These are phyloP conservation scores for Strigamia crassipes DNA, from an alignment of 2,888 invertebrate species.

Conservation along the genomic window DNA sequence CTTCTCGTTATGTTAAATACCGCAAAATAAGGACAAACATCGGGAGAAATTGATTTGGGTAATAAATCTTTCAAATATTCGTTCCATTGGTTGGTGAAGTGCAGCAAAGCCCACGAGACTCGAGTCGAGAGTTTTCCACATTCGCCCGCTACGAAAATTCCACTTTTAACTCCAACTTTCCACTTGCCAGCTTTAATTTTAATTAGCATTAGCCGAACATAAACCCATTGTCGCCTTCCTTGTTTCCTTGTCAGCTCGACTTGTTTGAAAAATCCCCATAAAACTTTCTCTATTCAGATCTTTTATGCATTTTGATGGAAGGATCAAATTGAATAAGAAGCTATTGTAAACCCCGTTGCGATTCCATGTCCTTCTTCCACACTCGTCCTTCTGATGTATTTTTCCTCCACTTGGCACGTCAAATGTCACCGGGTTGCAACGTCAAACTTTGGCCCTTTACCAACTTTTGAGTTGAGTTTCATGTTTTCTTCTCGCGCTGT, in stretches of 20 bases:
- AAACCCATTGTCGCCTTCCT: neutral
- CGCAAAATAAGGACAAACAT: too few relatives aligned
- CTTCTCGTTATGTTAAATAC: too few relatives aligned
- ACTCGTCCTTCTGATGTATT: neutral
- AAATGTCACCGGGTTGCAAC: slow-evolving; percentile 29
- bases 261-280: neutral
- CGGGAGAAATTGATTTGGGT: too few relatives aligned
- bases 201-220: too few relatives aligned
- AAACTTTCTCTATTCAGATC: slow-evolving; percentile 31
- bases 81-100: too few relatives aligned
- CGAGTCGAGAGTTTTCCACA: too few relatives aligned
- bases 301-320: slow-evolving; percentile 32
- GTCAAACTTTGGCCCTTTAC: slow-evolving; percentile 33
- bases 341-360: slow-evolving; percentile 20
- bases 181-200: too few relatives aligned
- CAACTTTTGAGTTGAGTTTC: slow-evolving; percentile 16
- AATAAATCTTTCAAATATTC: too few relatives aligned
- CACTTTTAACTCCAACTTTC: too few relatives aligned
- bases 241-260: neutral
- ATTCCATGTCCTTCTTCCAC: neutral
- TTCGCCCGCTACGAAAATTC: too few relatives aligned
- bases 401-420: slow-evolving; percentile 35
- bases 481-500: neutral
- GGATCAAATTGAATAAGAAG: slow-evolving; percentile 32
- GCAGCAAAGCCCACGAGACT: too few relatives aligned